Conservation (phyloP, 1,140 invertebrate species). For the Andrena cerasifolii region DNA sequence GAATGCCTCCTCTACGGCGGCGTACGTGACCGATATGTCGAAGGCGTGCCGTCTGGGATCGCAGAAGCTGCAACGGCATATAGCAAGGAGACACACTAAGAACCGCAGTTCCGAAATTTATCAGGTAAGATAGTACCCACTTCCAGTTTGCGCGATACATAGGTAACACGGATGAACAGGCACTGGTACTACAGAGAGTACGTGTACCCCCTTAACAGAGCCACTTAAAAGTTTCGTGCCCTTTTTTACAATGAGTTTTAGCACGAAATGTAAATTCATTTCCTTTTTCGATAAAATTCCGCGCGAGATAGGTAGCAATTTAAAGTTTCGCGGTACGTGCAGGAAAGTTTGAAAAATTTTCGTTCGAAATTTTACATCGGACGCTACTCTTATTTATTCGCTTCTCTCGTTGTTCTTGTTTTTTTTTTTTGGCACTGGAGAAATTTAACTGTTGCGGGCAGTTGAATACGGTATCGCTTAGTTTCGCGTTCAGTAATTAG, state of each 20-base stretch:
- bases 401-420: neutral
- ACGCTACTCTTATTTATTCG: neutral
- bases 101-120: slow-evolving; percentile 34
- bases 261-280: slow-evolving; percentile 51
- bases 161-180: slow-evolving; percentile 15
- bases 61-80: slow-evolving; percentile 22
- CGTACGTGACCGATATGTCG: slow-evolving; percentile 61
- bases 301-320: slow-evolving; percentile 19
- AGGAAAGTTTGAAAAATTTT: neutral
- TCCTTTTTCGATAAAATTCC: slow-evolving; percentile 40
- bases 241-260: slow-evolving; percentile 41
- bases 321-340: slow-evolving; percentile 26
- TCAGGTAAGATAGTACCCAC: slow-evolving; percentile 39
- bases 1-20: slow-evolving; percentile 40
- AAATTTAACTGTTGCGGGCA: neutral
- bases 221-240: slow-evolving; percentile 41
- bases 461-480: neutral
- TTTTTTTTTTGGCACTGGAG: neutral
- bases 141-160: slow-evolving; percentile 7
- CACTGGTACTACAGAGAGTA: neutral
- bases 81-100: slow-evolving; percentile 10
- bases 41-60: slow-evolving; percentile 25
- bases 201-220: slow-evolving; percentile 22
- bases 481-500: neutral
- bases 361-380: neutral